These are phyloP conservation scores for Otus sunia DNA, from an alignment of 2,113 vertebrate genomes.

Conservation along the genomic window DNA sequence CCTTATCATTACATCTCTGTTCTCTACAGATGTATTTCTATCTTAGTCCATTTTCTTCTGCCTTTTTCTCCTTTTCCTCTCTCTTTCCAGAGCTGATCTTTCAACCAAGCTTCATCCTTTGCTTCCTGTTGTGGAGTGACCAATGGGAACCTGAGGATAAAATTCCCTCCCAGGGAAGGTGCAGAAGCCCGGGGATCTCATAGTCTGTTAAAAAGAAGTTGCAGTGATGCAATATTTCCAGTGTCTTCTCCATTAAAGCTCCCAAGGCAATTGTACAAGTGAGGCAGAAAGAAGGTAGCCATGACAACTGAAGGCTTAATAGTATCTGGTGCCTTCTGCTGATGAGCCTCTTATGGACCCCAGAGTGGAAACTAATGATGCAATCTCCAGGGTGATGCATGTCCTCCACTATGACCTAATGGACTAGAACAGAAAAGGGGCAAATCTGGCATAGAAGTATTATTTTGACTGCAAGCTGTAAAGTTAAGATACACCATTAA, in stretches of 20 bases:
- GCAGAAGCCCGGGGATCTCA: not conserved
- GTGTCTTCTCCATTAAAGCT: slow-evolving; percentile 52
- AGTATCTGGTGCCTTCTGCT: slow-evolving; percentile 45
- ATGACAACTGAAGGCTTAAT: slow-evolving; percentile 58
- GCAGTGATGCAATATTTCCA: not conserved
- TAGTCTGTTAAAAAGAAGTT: not conserved
- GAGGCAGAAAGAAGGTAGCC: slow-evolving; percentile 29
- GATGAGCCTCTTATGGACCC: not conserved
- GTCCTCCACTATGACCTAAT: slow-evolving; percentile 5
- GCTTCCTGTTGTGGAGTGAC: not conserved
- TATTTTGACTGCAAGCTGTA: slow-evolving; percentile 8
- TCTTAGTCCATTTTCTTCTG: not conserved
- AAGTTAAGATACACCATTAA: not conserved
- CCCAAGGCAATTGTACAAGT: slow-evolving; percentile 1
- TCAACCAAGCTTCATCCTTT: not conserved
- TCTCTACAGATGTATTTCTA: not conserved
- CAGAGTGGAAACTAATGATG: slow-evolving; percentile 37
- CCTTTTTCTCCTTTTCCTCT: not conserved
- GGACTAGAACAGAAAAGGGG: not conserved
- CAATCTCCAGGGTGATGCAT: slow-evolving; percentile 30
- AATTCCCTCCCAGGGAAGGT: not conserved
- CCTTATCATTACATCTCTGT: not conserved
- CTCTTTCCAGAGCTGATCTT: not conserved
- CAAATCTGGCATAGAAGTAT: not conserved
- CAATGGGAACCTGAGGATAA: not conserved